Evolutionary conservation across 2,888 invertebrate genomes (phyloP).

Genomic region (Amblyjoppa fuscipennis): DNA sequence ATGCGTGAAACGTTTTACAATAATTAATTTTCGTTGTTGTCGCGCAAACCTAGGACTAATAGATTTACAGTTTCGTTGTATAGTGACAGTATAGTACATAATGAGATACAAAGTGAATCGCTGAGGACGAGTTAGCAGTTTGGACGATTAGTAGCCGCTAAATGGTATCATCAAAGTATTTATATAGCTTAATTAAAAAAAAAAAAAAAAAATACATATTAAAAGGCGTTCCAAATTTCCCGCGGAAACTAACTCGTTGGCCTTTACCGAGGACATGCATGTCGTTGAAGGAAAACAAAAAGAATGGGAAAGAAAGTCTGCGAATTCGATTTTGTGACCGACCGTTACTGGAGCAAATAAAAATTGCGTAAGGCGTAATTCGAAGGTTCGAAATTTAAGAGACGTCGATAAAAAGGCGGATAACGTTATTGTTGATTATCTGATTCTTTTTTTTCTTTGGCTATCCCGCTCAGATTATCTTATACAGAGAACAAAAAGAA

Average conservation of each 20-base stretch:
- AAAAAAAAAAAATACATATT: slow-evolving; percentile 3
- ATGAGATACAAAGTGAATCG: slow-evolving; percentile 44
- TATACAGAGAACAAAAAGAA: slow-evolving; percentile 36
- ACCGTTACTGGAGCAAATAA: background rate
- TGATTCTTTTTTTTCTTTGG: background rate
- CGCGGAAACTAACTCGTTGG: background rate
- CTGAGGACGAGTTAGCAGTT: slow-evolving; percentile 45
- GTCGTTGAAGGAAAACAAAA: background rate
- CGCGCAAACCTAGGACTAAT: slow-evolving; percentile 28
- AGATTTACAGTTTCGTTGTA: slow-evolving; percentile 24
- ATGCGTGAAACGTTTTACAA: slow-evolving; percentile 44
- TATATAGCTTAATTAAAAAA: slow-evolving; percentile 21
- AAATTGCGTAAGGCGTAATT: background rate
- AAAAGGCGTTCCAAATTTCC: slow-evolving; percentile 1
- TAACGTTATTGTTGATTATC: background rate
- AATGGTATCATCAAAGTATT: slow-evolving; percentile 34
- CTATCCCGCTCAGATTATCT: slow-evolving; percentile 10
- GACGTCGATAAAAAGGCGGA: slow-evolving; percentile 2
- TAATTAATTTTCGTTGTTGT: slow-evolving; percentile 12
- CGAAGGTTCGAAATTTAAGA: slow-evolving; percentile 6
- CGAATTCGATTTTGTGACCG: slow-evolving; percentile 19
- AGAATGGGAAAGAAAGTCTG: background rate
- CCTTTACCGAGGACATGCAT: slow-evolving; percentile 27
- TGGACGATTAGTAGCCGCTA: slow-evolving; percentile 30
- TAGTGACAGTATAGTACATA: slow-evolving; percentile 18